Evolutionary conservation across 2,113 vertebrate species (phyloP).

Genomic region (Atlantisia rogersi): DNA sequence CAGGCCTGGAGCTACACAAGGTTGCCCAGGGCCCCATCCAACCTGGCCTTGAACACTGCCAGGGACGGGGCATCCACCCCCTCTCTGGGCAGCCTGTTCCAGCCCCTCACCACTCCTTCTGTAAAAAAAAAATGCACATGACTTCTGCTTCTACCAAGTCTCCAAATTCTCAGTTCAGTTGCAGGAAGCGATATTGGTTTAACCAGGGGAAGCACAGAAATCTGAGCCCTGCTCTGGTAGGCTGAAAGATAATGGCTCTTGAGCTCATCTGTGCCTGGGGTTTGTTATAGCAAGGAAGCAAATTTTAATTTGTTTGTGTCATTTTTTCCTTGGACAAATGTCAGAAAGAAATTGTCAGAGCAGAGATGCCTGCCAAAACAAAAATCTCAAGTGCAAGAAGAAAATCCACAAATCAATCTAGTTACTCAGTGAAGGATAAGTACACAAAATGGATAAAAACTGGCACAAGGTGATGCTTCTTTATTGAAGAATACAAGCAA

Average conservation of each 20-base stretch:
- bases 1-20: no score
- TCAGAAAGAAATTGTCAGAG: conserved; percentile 36
- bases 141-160: neutral
- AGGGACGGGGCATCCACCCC: no score
- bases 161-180: neutral
- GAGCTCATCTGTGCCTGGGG: neutral
- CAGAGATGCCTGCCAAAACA: neutral
- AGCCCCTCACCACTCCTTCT: no score
- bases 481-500: neutral
- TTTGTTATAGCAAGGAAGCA: neutral
- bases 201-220: neutral
- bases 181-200: neutral
- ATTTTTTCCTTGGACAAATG: conserved; percentile 1
- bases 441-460: conserved; percentile 19
- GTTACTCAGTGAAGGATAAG: neutral
- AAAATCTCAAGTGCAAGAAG: neutral
- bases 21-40: no score
- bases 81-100: no score
- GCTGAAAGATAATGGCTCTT: neutral
- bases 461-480: neutral
- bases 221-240: neutral
- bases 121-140: neutral
- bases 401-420: conserved; percentile 23
- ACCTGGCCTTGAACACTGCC: no score
- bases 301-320: conserved; percentile 23